Percentiles rank a stretch among this genome's conserved stretches.
Conservation (phyloP, 2,113 vertebrate genomes). For the Cranoglanis bouderius region DNA sequence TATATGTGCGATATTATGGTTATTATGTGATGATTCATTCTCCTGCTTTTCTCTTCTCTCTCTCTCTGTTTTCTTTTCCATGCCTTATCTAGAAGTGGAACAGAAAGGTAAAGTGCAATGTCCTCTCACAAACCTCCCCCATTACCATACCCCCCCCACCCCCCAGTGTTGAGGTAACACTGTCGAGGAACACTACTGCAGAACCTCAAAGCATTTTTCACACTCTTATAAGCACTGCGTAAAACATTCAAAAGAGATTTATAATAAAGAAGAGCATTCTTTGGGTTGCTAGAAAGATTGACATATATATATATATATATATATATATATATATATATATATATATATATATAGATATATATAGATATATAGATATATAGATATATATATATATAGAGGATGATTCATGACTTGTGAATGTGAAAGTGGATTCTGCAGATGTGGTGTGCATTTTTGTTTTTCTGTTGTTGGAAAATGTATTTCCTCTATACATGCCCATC, state of each 20-base stretch:
- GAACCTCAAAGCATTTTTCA: neutral
- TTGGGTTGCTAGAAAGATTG: neutral
- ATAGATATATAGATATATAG: too few relatives aligned
- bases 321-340: too few relatives aligned
- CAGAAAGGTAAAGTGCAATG: constrained; percentile 99
- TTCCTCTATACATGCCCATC: neutral
- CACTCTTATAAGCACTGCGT: constrained; percentile 1
- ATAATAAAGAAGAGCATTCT: neutral
- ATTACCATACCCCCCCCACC: neutral
- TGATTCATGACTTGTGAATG: constrained; percentile 17
- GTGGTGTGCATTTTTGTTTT: neutral
- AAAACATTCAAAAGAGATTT: constrained; percentile 1
- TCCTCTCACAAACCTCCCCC: constrained; percentile 72
- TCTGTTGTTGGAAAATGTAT: neutral
- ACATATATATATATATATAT: too few relatives aligned
- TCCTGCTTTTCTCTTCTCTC: constrained; percentile 74
- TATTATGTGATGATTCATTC: constrained; percentile 23
- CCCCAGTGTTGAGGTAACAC: neutral
- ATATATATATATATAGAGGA: too few relatives aligned
- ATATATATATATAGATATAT: too few relatives aligned
- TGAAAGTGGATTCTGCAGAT: neutral
- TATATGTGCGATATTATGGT: neutral
- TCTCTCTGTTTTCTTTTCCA: constrained; percentile 84
- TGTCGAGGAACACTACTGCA: neutral
- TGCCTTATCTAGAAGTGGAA: constrained; percentile 97